A percentile compares a stretch with the other conserved stretches of the same genome.
Evolutionary conservation across 2,797 vertebrate genomes (phyloP).

Genomic region (Phataginus tricuspis): DNA sequence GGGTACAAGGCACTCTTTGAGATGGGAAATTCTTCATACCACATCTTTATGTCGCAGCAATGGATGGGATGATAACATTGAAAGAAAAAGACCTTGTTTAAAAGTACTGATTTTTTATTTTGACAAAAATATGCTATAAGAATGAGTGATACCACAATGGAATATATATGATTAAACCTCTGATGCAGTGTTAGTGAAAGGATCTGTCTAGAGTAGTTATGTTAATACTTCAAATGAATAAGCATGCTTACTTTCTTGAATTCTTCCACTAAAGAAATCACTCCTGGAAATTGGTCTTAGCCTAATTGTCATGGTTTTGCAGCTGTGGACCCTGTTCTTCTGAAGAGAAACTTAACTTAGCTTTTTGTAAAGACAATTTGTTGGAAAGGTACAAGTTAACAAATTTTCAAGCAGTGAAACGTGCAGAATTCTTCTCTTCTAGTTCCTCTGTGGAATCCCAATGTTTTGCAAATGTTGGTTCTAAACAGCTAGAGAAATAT

Average conservation of each 20-base stretch:
- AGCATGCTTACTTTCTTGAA: not conserved
- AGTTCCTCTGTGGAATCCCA: constrained; percentile 11
- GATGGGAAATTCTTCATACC: constrained; percentile 70
- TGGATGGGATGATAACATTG: constrained; percentile 31
- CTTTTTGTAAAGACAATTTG: not conserved
- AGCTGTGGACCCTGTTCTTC: not conserved
- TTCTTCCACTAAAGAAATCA: not conserved
- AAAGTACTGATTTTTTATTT: not conserved
- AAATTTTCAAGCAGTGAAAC: not conserved
- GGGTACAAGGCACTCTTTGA: constrained; percentile 76
- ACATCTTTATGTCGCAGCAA: constrained; percentile 68
- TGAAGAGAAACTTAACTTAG: not conserved
- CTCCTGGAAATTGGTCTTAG: not conserved
- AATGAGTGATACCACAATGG: constrained; percentile 34
- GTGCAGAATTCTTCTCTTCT: not conserved
- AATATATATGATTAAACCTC: not conserved
- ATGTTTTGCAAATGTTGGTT: constrained; percentile 46
- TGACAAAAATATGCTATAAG: not conserved
- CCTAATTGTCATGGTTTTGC: not conserved
- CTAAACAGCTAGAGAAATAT: not conserved
- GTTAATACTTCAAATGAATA: constrained; percentile 25
- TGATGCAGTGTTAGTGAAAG: not conserved
- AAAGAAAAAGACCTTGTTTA: constrained; percentile 57
- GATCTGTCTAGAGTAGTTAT: not conserved
- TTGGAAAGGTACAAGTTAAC: constrained; percentile 45